These are phyloP conservation scores for Amniataba percoides DNA, from an alignment of 2,797 vertebrate genomes.

Conservation along the genomic window DNA sequence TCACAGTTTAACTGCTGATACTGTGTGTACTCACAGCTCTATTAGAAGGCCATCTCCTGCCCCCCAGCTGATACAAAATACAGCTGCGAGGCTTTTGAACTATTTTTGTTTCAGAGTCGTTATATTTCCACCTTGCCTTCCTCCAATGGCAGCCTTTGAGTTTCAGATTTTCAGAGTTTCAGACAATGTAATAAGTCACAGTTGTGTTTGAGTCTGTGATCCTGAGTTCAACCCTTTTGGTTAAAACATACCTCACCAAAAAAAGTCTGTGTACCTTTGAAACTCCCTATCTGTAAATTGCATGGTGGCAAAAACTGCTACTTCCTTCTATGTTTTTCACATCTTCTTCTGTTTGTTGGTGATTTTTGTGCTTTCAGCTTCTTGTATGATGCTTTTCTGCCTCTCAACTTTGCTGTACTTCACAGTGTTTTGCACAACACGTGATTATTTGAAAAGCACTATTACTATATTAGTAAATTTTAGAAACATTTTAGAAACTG, in stretches of 20 bases:
- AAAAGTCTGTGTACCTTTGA: not conserved
- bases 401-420: not conserved
- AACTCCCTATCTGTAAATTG: not conserved
- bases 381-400: not conserved
- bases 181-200: not conserved
- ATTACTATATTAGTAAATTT: not conserved
- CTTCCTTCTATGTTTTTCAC: not conserved
- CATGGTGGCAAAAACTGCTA: not conserved
- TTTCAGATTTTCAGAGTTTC: slow-evolving; percentile 11
- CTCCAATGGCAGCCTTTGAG: slow-evolving; percentile 4
- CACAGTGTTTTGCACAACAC: not conserved
- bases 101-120: not conserved
- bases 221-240: not conserved
- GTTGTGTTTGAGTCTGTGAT: slow-evolving; percentile 13
- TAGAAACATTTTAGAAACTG: slow-evolving; percentile 6
- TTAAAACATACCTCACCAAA: slow-evolving; percentile 2
- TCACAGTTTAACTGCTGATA: slow-evolving; percentile 22
- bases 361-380: not conserved
- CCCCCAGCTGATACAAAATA: slow-evolving; percentile 24
- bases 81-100: slow-evolving; percentile 20
- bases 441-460: not conserved
- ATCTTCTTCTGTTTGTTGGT: not conserved
- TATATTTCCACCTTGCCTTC: not conserved
- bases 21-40: slow-evolving; percentile 14
- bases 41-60: slow-evolving; percentile 23